phyloP scores from a whole-genome alignment of 2,113 vertebrate species.

The Melanostigma gelatinosum region DNA sequence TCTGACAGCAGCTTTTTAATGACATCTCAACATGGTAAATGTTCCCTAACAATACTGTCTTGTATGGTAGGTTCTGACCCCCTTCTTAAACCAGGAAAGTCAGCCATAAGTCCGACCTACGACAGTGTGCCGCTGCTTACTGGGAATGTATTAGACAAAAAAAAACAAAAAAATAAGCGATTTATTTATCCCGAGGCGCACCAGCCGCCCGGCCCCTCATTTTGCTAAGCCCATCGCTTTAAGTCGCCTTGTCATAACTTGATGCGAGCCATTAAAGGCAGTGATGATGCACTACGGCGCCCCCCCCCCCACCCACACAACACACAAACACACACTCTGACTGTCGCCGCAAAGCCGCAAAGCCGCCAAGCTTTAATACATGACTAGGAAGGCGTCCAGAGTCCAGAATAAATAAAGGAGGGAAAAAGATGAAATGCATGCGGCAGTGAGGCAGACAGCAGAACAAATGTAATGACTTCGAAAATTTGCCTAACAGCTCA shows the following conservation, averaged over 20 bases:
- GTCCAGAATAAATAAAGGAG: constrained; percentile 76
- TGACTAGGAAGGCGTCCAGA: constrained; percentile 78
- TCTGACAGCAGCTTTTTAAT: constrained; percentile 78
- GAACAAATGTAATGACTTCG: constrained; percentile 81
- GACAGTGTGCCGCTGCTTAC: constrained; percentile 41
- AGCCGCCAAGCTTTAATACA: constrained; percentile 76
- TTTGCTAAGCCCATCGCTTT: constrained; percentile 68
- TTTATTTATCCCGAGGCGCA: constrained; percentile 65
- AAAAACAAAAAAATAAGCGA: constrained; percentile 37
- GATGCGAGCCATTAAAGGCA: constrained; percentile 73
- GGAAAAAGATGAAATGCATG: constrained; percentile 74
- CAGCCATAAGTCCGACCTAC: constrained; percentile 61
- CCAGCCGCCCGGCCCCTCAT: constrained; percentile 50
- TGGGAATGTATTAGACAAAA: constrained; percentile 51
- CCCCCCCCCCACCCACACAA: constrained; percentile 3
- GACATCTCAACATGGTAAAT: constrained; percentile 73
- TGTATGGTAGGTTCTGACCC: constrained; percentile 63
- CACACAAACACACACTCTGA: constrained; percentile 40
- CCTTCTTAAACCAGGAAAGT: constrained; percentile 60
- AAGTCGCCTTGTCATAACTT: constrained; percentile 75
- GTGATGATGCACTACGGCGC: constrained; percentile 58
- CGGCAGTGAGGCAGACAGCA: constrained; percentile 76
- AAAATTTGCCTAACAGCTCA: constrained; percentile 75
- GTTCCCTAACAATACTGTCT: constrained; percentile 68
- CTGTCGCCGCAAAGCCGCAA: constrained; percentile 70